phyloP scores from a whole-genome alignment of 2,797 vertebrate species.

The Oryzias sinensis region DNA sequence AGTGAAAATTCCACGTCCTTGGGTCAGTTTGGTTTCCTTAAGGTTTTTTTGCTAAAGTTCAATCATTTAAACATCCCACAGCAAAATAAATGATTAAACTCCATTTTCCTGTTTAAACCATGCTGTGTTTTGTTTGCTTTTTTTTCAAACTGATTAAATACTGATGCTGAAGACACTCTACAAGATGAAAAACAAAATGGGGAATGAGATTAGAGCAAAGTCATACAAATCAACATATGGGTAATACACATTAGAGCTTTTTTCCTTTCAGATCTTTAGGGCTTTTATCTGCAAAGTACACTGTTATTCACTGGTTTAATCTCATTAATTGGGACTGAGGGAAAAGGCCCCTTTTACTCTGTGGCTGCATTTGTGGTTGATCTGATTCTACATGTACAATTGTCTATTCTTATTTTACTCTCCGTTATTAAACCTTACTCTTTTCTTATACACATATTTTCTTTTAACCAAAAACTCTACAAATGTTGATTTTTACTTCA shows the following conservation, averaged over 20 bases:
- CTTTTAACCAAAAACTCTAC: too few species aligned
- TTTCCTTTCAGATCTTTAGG: conserved; percentile 9
- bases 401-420: conserved; percentile 20
- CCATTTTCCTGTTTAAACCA: conserved; percentile 36
- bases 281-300: conserved; percentile 5
- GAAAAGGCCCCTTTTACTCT: conserved; percentile 9
- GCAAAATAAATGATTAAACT: conserved; percentile 38
- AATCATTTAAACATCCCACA: too few species aligned
- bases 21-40: too few species aligned
- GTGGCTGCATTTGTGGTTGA: conserved; percentile 11
- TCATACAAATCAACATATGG: neutral
- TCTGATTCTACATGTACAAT: conserved; percentile 25
- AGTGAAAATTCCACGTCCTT: too few species aligned
- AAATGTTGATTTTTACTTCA: too few species aligned
- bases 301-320: conserved; percentile 7
- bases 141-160: conserved; percentile 13
- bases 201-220: conserved; percentile 8
- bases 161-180: conserved; percentile 8
- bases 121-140: conserved; percentile 30
- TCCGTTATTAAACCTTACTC: conserved; percentile 8
- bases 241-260: neutral
- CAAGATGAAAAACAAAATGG: conserved; percentile 4
- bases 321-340: conserved; percentile 21
- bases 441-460: conserved; percentile 19
- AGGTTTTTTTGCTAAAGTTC: too few species aligned